Evolutionary conservation across 2,797 vertebrate genomes (phyloP).

Genomic region (Crypturellus tataupa): DNA sequence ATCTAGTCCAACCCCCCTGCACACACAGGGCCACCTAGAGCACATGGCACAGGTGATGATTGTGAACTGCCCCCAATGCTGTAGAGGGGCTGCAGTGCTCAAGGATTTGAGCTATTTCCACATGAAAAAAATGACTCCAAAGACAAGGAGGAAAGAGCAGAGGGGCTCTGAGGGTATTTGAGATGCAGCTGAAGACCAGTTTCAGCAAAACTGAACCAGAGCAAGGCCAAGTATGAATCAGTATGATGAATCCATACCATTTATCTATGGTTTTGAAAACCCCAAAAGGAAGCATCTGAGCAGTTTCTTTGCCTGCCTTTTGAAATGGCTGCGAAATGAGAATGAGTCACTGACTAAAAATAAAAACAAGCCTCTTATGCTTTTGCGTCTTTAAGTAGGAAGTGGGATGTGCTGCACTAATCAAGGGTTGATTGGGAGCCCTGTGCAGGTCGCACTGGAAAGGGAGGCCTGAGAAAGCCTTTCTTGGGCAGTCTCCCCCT

Average conservation of each 20-base stretch:
- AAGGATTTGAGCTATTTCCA: neutral
- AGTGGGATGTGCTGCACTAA: neutral
- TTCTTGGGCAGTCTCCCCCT: neutral
- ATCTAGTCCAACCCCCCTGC: too few relatives aligned
- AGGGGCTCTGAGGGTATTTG: neutral
- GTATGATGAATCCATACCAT: neutral
- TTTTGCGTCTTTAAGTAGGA: neutral
- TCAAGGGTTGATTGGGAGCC: neutral
- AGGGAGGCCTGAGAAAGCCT: neutral
- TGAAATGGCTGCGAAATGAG: neutral
- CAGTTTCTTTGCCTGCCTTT: neutral
- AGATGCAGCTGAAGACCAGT: neutral
- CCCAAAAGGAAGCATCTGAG: neutral
- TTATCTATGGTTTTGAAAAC: neutral
- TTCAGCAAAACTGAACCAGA: neutral
- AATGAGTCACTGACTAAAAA: neutral
- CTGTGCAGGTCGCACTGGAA: neutral
- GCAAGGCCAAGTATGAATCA: neutral
- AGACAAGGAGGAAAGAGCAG: neutral
- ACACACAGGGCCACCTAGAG: too few relatives aligned
- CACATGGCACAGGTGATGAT: too few relatives aligned
- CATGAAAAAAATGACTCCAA: neutral
- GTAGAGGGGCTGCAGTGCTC: neutral
- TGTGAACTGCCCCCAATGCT: neutral
- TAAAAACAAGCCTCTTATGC: neutral